A percentile compares a stretch with the other conserved stretches of the same genome.
Evolutionary conservation across 2,113 vertebrate genomes (phyloP).

Genomic region (Rhinoptilus africanus): DNA sequence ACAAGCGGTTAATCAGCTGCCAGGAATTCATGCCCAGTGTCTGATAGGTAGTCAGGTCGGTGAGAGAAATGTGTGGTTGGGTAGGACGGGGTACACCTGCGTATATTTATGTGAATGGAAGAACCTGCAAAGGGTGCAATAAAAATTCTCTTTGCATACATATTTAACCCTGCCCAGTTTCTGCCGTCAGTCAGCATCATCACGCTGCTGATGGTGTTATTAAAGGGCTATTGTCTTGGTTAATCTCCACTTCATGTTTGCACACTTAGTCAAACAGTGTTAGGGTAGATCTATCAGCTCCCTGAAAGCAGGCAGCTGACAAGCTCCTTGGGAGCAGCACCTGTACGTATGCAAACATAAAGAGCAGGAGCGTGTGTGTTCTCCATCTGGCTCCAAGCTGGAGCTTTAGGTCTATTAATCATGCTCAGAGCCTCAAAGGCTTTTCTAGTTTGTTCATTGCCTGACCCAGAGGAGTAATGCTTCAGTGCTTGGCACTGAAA

Average conservation of each 20-base stretch:
- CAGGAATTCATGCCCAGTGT: neutral
- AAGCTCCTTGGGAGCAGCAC: neutral
- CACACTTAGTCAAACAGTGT: neutral
- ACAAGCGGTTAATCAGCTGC: neutral
- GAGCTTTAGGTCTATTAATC: slow-evolving; percentile 29
- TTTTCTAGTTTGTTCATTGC: slow-evolving; percentile 11
- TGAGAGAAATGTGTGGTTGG: neutral
- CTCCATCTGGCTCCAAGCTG: neutral
- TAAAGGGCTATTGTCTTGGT: neutral
- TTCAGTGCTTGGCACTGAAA: neutral
- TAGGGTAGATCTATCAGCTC: neutral
- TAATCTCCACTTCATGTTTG: neutral
- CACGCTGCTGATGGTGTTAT: neutral
- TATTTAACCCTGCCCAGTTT: neutral
- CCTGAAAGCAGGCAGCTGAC: neutral
- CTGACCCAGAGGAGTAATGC: neutral
- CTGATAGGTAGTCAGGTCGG: neutral
- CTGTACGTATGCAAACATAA: neutral
- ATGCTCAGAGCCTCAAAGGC: neutral
- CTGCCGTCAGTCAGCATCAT: neutral
- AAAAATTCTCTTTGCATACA: neutral
- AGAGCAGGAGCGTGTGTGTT: neutral
- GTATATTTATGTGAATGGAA: neutral
- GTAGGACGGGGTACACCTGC: neutral
- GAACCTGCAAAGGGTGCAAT: neutral